Evolutionary conservation across 2,888 invertebrate species (phyloP), one percentile per base, ranked within the genome.

Genomic region (Caprella mutica): DNA sequence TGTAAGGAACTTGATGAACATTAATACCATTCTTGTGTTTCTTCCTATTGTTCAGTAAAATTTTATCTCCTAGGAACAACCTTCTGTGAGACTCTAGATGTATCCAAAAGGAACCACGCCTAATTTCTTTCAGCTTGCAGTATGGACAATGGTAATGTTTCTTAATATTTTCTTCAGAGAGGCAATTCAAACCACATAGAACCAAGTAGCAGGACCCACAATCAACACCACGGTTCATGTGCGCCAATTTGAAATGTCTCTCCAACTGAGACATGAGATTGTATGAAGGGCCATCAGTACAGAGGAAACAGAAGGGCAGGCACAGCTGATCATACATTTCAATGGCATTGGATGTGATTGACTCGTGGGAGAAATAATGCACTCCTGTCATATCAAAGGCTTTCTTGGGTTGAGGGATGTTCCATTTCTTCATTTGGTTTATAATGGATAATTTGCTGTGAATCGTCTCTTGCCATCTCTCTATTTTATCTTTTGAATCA

Each of bases 121-220:
- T 27, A 5, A 30, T 27, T 9, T 48, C 48, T 5, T 30, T n/a
- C 19, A 30, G 30, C 12, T 23, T 5, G 17, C 48, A 48, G 19
- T 30, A 48, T 19, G 48, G 48, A 30, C 48, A 48, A 24, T 48
- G 48, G 48, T 48, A 48, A n/a, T 48, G 48, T 9, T 30, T 27
- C 17, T 27, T 30, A 21, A n/a, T 27, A n/a, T 27, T 14, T 17
- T 30, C 48, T 3, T 21, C 48, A 30, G 48, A 30, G 4, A 48
- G 19, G 30, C 48, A 48, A 21, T 48, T 30, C 30, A 48, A 24
- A 2, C 48, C 48, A 29, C 48, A 48, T 21, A 30, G 48, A 30
- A 48, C 30, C 19, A 48, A 30, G 48, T 48, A 48, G 48, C 48
- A 48, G 48, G 29, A 30, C 29, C 48, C 48, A n/a, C 48, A 48